Evolutionary conservation across 2,797 vertebrate genomes (phyloP), one percentile per base, ranked within the genome.

Genomic region (Philypnodon macrostomus): DNA sequence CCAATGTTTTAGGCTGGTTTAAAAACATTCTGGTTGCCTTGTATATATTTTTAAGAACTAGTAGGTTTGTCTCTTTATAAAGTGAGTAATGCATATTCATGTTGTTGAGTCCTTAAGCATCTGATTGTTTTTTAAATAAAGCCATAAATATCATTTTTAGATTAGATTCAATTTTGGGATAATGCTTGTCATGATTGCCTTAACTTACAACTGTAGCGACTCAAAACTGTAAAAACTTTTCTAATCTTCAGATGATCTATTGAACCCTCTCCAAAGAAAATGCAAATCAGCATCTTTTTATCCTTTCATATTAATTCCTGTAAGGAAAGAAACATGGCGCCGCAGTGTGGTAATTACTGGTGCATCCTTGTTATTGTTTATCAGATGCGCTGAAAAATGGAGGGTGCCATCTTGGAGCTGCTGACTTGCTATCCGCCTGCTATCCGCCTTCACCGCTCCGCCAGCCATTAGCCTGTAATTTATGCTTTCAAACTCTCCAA

Each of bases 401-500:
- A 56, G 57, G 45, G 61, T 29, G 51, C 47, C 50, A 27, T 58
- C 62, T 50, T 31, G 2, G 24, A 62, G 70, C 58, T 50, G 67
- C 76, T 54, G 73, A 72, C 65, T 75, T 18, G 55, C 71, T 75
- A 65, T 76, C 64, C 47, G 63, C 15, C 15, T n/a, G 47, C 58
- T 61, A 54, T 78, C 69, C 70, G 61, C 29, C 62, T 54, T 44
- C 27, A n/a, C n/a, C n/a, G n/a, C n/a, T n/a, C n/a, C n/a, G n/a
- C n/a, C n/a, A n/a, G 44, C 59, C 65, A 70, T 77, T 79, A 77
- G 72, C 50, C 58, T 57, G 27, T 80, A 82, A 85, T 79, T 80
- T 82, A 60, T 85, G 71, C 80, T 64, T 72, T 66, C 46, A 58
- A 63, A 19, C 51, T 70, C 57, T 64, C n/a, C 40, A 48, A 69